phyloP scores from a whole-genome alignment of 2,113 vertebrate genomes.

The Asarcornis scutulata region DNA sequence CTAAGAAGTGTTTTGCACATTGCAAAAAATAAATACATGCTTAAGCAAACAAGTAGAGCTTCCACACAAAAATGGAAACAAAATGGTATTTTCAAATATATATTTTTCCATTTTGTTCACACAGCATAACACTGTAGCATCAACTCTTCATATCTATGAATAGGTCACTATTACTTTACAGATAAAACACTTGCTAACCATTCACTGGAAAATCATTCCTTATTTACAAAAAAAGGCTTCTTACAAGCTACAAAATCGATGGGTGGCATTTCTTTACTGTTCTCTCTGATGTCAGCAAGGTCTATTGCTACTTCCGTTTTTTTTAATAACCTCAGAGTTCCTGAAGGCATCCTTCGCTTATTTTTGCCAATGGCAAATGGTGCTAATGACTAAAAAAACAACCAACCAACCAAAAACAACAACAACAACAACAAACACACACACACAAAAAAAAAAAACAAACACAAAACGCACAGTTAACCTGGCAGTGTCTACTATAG shows the following conservation, averaged over 20 bases:
- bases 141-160: not conserved
- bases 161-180: not conserved
- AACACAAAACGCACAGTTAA: not conserved
- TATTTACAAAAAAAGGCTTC: not conserved
- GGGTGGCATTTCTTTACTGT: not conserved
- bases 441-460: not conserved
- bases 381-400: not conserved
- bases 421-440: not conserved
- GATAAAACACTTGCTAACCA: not conserved
- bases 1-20: not conserved
- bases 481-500: not conserved
- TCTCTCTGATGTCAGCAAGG: not conserved
- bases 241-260: not conserved
- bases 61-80: not conserved
- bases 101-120: not conserved
- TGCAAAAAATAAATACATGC: not conserved
- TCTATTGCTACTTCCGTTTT: not conserved
- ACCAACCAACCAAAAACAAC: not conserved
- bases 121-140: not conserved
- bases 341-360: not conserved
- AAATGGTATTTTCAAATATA: not conserved
- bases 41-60: not conserved
- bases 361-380: not conserved
- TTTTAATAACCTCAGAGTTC: not conserved
- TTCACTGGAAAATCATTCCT: not conserved